Percentiles rank a stretch among this genome's conserved stretches.
Evolutionary conservation across 2,113 vertebrate genomes (phyloP).

Genomic region (Pedetes capensis): DNA sequence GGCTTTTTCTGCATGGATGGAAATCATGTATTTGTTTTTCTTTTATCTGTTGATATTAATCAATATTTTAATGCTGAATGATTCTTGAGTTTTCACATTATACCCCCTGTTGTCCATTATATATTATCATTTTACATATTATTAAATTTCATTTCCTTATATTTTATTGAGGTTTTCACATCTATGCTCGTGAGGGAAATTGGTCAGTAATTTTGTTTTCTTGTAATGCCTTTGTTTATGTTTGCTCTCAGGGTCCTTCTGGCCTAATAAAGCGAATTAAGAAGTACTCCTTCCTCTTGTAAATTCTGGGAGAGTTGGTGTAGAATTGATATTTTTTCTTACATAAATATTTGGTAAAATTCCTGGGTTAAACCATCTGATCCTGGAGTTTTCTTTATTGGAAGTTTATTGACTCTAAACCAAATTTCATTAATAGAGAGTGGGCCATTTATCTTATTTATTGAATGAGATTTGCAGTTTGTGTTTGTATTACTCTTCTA

Average conservation of each 20-base stretch:
- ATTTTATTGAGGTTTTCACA: neutral
- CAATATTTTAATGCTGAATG: neutral
- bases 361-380: neutral
- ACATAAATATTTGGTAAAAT: neutral
- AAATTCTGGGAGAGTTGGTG: neutral
- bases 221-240: neutral
- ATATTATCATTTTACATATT: neutral
- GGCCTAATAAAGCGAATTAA: neutral
- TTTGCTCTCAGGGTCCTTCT: neutral
- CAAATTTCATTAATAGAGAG: neutral
- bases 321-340: neutral
- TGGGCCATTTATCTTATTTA: neutral
- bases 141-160: neutral
- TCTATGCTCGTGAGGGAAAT: neutral
- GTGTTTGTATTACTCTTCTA: neutral
- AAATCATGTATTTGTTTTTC: neutral
- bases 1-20: neutral
- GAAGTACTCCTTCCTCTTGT: neutral
- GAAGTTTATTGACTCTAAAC: neutral
- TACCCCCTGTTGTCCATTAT: neutral
- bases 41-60: neutral
- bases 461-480: neutral
- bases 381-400: neutral
- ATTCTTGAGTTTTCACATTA: neutral
- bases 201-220: neutral